A percentile compares a stretch with the other conserved stretches of the same genome.
Evolutionary conservation across 2,797 vertebrate species (phyloP).

Genomic region (Delichon dasypus): DNA sequence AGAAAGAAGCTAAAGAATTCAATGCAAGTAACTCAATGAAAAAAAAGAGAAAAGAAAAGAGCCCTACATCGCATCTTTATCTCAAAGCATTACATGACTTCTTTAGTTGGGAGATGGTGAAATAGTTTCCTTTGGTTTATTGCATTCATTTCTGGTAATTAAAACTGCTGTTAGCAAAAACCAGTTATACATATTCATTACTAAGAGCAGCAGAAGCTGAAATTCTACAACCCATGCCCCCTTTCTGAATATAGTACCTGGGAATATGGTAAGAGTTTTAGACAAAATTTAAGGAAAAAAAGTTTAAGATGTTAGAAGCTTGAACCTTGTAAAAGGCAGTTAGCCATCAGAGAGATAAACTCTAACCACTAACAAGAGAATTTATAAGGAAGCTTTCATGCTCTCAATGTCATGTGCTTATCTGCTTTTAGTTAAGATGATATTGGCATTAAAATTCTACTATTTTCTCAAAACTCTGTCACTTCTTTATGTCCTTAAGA

Average conservation of each 20-base stretch:
- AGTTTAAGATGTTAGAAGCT: background rate
- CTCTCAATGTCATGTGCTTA: background rate
- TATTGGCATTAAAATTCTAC: background rate
- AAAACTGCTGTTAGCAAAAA: background rate
- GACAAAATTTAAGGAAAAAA: background rate
- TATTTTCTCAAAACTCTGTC: background rate
- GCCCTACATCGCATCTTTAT: background rate
- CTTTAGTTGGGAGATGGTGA: background rate
- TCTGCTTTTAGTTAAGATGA: background rate
- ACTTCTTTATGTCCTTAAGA: background rate
- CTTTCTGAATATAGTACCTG: background rate
- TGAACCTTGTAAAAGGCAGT: background rate
- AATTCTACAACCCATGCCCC: background rate
- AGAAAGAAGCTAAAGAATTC: conserved; percentile 25
- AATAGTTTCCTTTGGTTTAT: background rate
- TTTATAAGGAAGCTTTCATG: background rate
- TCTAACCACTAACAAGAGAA: background rate
- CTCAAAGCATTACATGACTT: background rate
- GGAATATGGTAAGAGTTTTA: background rate
- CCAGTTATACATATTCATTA: background rate
- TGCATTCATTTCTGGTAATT: background rate
- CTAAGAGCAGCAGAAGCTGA: background rate
- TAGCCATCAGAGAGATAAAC: background rate
- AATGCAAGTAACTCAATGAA: background rate
- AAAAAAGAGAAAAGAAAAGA: background rate